Percentiles rank a stretch among this genome's conserved stretches.
Conservation (phyloP, 2,113 vertebrate species). For the Chaenogobius annularis region DNA sequence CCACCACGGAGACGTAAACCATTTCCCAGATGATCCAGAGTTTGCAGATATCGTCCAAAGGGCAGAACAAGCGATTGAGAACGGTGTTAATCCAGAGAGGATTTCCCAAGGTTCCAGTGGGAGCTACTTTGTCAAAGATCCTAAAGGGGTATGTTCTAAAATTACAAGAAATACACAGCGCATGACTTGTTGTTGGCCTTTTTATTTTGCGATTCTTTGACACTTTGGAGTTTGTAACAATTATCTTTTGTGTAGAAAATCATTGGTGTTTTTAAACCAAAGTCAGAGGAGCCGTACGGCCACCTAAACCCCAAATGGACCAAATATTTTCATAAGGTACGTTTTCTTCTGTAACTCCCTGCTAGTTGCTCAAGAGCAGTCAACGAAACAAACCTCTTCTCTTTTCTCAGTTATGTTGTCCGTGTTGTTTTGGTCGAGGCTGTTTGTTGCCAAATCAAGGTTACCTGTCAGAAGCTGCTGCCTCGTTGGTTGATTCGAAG, state of each 20-base stretch:
- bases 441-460: slow-evolving; percentile 97
- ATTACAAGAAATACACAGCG: neutral
- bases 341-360: slow-evolving; percentile 75
- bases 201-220: neutral
- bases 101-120: slow-evolving; percentile 97
- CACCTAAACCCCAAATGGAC: slow-evolving; percentile 99
- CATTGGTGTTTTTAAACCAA: slow-evolving; percentile 97
- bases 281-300: slow-evolving; percentile 98
- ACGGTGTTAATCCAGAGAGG: slow-evolving; percentile 87
- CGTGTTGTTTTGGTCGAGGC: slow-evolving; percentile 96
- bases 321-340: slow-evolving; percentile 97
- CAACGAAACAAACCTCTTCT: neutral
- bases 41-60: slow-evolving; percentile 87
- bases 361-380: neutral
- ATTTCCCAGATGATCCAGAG: slow-evolving; percentile 88
- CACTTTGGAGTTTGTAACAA: neutral
- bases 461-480: slow-evolving; percentile 94
- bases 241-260: slow-evolving; percentile 78
- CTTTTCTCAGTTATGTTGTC: slow-evolving; percentile 82
- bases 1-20: slow-evolving; percentile 82
- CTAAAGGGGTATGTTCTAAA: slow-evolving; percentile 84
- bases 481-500: slow-evolving; percentile 92
- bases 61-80: slow-evolving; percentile 90
- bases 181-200: neutral
- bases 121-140: slow-evolving; percentile 97